Conservation (phyloP, 2,113 vertebrate genomes). For the Herpailurus yagouaroundi region DNA sequence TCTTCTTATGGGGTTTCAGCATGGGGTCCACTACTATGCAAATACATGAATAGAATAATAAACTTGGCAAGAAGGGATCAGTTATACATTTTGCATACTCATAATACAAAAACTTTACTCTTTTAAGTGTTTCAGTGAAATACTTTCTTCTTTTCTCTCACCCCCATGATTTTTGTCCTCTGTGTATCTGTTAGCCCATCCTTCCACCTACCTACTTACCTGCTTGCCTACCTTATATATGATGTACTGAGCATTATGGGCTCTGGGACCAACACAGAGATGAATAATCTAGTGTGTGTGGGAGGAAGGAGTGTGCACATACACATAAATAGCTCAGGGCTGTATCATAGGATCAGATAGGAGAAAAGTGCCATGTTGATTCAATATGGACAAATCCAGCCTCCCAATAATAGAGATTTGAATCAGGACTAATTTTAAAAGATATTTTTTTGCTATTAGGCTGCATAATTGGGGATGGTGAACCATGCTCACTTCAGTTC, state of each 20-base stretch:
- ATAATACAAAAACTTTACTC: neutral
- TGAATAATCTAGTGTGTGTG: neutral
- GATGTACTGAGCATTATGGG: neutral
- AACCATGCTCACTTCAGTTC: conserved; percentile 32
- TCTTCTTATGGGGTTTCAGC: neutral
- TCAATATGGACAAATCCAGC: neutral
- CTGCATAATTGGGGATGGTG: neutral
- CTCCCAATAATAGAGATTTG: neutral
- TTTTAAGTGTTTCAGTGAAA: neutral
- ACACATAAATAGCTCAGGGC: neutral
- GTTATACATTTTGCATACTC: neutral
- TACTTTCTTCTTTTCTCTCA: neutral
- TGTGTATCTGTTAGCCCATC: neutral
- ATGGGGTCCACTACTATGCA: neutral
- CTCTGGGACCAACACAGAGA: neutral
- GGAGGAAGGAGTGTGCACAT: neutral
- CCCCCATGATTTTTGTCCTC: neutral
- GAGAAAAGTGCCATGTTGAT: neutral
- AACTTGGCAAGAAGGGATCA: neutral
- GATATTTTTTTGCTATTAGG: conserved; percentile 1
- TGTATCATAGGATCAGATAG: neutral
- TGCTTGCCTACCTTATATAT: neutral
- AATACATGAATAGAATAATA: neutral
- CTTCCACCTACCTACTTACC: neutral
- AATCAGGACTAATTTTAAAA: conserved; percentile 40